Evolutionary conservation across 2,888 invertebrate genomes (phyloP).

Genomic region (Drosophila subsilvestris): DNA sequence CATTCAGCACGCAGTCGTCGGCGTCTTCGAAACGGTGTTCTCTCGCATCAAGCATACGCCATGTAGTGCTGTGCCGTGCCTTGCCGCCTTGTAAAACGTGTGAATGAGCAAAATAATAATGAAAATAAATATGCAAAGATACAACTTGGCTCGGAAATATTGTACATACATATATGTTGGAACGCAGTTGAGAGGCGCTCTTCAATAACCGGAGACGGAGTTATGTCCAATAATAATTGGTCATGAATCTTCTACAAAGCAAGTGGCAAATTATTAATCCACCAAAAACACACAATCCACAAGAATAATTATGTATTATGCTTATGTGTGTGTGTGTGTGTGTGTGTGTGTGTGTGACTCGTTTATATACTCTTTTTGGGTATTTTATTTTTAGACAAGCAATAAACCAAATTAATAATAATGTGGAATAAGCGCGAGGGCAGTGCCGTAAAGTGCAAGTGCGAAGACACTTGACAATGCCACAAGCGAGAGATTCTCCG

Average conservation of each 20-base stretch:
- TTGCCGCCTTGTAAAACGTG: constrained; percentile 17
- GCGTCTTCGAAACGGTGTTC: constrained; percentile 36
- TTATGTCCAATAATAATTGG: constrained; percentile 13
- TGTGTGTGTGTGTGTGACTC: constrained; percentile 17
- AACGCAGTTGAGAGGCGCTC: constrained; percentile 28
- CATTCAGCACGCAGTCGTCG: constrained; percentile 35
- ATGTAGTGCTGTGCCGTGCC: constrained; percentile 40
- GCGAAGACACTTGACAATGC: constrained; percentile 47
- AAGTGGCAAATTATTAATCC: constrained; percentile 50
- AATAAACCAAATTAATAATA: constrained; percentile 46
- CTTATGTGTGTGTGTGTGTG: constrained; percentile 5
- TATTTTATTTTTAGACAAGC: constrained; percentile 52
- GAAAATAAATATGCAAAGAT: constrained; percentile 49
- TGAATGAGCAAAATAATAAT: constrained; percentile 33
- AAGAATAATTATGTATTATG: constrained; percentile 12
- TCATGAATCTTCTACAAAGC: constrained; percentile 75
- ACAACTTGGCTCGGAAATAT: neutral
- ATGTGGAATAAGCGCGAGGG: constrained; percentile 37
- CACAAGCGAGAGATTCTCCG: constrained; percentile 11
- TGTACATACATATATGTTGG: constrained; percentile 19
- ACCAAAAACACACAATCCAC: neutral
- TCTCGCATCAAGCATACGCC: constrained; percentile 65
- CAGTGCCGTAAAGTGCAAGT: constrained; percentile 43
- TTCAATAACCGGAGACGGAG: neutral
- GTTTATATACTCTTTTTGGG: constrained; percentile 19